Base-by-base conservation (phyloP, 2,888 invertebrate genomes). In the Troilus luridus region DNA sequence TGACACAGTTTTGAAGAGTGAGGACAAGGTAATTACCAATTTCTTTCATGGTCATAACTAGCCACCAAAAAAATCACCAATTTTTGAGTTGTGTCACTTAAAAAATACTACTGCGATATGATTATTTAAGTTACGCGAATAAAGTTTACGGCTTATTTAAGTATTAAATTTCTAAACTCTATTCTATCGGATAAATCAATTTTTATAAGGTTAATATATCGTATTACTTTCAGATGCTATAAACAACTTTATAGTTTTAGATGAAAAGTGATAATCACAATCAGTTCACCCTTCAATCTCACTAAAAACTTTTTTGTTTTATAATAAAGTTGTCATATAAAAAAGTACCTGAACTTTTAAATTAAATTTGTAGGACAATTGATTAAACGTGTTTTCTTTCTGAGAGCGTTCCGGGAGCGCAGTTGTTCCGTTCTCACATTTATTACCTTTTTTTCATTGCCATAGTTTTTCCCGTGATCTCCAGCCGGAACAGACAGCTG, bases 391-490 rank as follows among this genome's bases (percentile, higher is more conserved):
- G 19, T 58, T 54, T 85, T 85, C 85, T 85, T 85, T 85, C n/a
- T n/a, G 56, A 58, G 85, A 14, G n/a, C 56, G 56, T 56, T 56
- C 56, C 21, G 56, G 19, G 12, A 85, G 21, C 56, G 56, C 85
- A 85, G 85, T 58, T 85, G 85, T 56, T 14, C 85, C 85, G 21
- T 85, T 85, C 85, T n/a, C 85, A 85, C 85, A 85, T 85, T 85
- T 85, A 85, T 85, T 85, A 85, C n/a, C n/a, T 85, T 85, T 85
- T n/a, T 85, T 85, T 85, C 56, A 85, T 85, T 85, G 85, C 85
- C 85, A n/a, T 85, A 56, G 85, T 85, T 85, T 58, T 85, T 85
- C 56, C 85, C 56, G 56, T 85, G 56, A 85, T 85, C 56, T 85
- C 56, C 12, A 58, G 12, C n/a, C n/a, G 56, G 56, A 77, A 77